Percentiles rank a stretch among this genome's conserved stretches.
Conservation (phyloP, 2,797 vertebrate genomes). For the Sarcophilus harrisii region DNA sequence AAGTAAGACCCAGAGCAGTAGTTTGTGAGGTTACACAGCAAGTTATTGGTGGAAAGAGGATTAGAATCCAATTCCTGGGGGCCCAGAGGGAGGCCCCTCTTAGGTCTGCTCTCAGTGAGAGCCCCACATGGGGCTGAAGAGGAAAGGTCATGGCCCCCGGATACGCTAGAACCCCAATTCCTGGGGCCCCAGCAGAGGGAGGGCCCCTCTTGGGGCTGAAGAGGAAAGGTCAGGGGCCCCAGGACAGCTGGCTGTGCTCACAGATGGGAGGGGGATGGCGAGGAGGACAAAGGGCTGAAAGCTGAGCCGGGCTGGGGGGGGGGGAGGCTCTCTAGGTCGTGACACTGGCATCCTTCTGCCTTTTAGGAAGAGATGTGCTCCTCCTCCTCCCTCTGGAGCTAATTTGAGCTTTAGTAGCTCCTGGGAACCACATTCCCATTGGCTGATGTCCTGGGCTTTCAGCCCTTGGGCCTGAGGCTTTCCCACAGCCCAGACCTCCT, state of each 20-base stretch:
- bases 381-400: not conserved
- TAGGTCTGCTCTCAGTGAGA: no score
- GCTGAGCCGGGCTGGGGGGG: not conserved
- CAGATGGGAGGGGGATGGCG: not conserved
- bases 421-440: not conserved
- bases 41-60: not conserved
- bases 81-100: not conserved
- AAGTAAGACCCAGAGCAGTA: not conserved
- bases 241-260: not conserved
- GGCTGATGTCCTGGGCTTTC: not conserved
- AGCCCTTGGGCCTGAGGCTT: not conserved
- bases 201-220: not conserved
- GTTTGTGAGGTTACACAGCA: not conserved
- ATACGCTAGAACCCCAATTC: not conserved
- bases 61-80: not conserved
- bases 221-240: not conserved
- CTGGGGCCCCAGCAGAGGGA: not conserved
- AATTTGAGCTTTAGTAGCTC: conserved; percentile 4
- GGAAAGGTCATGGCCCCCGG: no score
- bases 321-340: not conserved
- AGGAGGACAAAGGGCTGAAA: not conserved
- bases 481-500: not conserved
- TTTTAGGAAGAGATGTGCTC: not conserved
- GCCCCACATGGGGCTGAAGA: not conserved
- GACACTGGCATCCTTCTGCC: no score